Percentiles rank a stretch among this genome's conserved stretches.
These are phyloP conservation scores for Oscheius sp. DNA, from an alignment of 2,888 invertebrate species.

Conservation along the genomic window DNA sequence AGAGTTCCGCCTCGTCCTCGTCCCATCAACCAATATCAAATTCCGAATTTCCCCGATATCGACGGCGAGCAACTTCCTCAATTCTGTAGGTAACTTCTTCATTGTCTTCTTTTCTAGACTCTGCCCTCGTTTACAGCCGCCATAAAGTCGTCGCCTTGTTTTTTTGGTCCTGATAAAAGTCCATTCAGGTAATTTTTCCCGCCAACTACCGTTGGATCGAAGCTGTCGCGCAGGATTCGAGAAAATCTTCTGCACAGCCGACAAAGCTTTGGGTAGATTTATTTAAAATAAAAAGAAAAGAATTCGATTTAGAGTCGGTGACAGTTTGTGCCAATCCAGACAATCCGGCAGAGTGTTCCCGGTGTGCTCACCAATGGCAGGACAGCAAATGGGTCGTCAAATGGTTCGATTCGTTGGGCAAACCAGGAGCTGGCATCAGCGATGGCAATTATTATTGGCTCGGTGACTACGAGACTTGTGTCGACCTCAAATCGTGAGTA, in stretches of 20 bases:
- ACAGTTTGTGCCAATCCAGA: slow-evolving; percentile 32
- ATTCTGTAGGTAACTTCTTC: slow-evolving; percentile 45
- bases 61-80: slow-evolving; percentile 52
- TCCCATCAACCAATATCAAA: slow-evolving; percentile 70
- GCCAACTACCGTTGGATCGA: slow-evolving; percentile 45
- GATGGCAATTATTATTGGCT: slow-evolving; percentile 74
- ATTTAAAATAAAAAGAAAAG: slow-evolving; percentile 8
- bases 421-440: slow-evolving; percentile 72
- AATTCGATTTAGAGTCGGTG: slow-evolving; percentile 3
- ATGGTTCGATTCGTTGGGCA: slow-evolving; percentile 72
- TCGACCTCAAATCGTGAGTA: slow-evolving; percentile 54
- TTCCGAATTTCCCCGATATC: slow-evolving; percentile 56
- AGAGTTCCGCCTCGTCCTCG: slow-evolving; percentile 64
- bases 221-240: slow-evolving; percentile 60
- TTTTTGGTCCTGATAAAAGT: slow-evolving; percentile 9
- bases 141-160: slow-evolving; percentile 4
- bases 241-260: slow-evolving; percentile 66
- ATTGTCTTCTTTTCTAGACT: not conserved
- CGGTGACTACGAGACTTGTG: slow-evolving; percentile 73
- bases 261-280: slow-evolving; percentile 42
- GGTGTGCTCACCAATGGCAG: slow-evolving; percentile 58
- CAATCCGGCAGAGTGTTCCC: slow-evolving; percentile 49
- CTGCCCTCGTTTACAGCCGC: not conserved
- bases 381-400: slow-evolving; percentile 63
- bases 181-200: slow-evolving; percentile 42